Evolutionary conservation across 1,140 invertebrate genomes (phyloP), one percentile per base, ranked within the genome.

Genomic region (Scaptomyza montana): DNA sequence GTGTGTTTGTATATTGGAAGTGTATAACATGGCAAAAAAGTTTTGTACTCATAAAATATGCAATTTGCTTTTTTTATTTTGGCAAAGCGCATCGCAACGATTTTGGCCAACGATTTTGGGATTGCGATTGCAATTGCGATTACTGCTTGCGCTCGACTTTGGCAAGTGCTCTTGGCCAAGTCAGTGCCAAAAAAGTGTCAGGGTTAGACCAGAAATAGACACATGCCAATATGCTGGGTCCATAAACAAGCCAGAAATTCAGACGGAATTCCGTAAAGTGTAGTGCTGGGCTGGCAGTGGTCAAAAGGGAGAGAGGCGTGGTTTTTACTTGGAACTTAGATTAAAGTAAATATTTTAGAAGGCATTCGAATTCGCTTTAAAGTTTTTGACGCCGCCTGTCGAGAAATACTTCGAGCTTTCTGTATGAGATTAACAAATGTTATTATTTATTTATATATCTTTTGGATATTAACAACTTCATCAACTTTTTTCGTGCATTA

Each of bases 21-120:
- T 75, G 77, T 71, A 77, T 85, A 75, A 75, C 82, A 87, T 73
- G 78, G 72, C 61, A 78, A 67, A 75, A 81, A 81, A 81, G 67
- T 81, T 87, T 77, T 69, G 49, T 63, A 66, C 79, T 87, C 77
- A 87, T 89, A 84, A 80, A 87, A 77, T 89, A 87, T 89, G 76
- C 84, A 89, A 80, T 79, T 74, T 59, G 46, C 61, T 71, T 76
- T 36, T 25, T 25, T 73, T 76, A 1, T 25, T 25, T 84, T 61
- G 61, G 62, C 63, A 59, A 63, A 70, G 78, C 65, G 63, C 78
- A 78, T 75, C 78, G 30, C 80, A 87, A 51, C 82, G 82, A 81
- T 85, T 25, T 85, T 77, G 74, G 62, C 70, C 56, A 61, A 60
- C 39, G n/a, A 43, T 10, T 39, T 12, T 2, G 36, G 68, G 61